Percentiles rank a stretch among this genome's conserved stretches.
phyloP scores from a whole-genome alignment of 2,113 vertebrate species.

The Nannospalax galili region DNA sequence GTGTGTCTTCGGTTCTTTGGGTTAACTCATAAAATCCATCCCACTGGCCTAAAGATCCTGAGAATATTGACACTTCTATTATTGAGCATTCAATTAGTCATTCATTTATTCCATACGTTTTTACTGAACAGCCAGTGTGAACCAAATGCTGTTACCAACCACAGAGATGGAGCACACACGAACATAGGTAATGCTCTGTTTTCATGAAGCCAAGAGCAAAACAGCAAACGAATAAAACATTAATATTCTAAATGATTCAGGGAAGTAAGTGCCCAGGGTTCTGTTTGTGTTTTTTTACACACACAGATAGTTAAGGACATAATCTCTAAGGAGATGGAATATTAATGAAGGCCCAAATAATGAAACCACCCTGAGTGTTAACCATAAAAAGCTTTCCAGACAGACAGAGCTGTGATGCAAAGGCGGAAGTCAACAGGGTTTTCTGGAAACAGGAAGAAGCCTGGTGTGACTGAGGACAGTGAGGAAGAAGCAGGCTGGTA shows the following conservation, averaged over 20 bases:
- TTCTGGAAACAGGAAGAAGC: neutral
- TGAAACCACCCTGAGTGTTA: neutral
- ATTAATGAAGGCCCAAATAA: neutral
- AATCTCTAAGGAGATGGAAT: neutral
- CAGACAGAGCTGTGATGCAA: neutral
- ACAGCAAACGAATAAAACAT: too few species aligned
- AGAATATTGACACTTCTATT: neutral
- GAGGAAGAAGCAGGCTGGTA: neutral
- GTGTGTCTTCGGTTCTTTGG: neutral
- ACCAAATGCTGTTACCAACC: neutral
- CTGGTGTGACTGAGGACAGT: neutral
- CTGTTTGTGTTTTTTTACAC: too few species aligned
- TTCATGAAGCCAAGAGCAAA: too few species aligned
- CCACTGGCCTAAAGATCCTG: neutral
- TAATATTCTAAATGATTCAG: too few species aligned
- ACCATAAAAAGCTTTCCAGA: neutral
- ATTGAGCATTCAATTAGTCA: neutral
- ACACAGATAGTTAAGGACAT: neutral
- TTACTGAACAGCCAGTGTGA: neutral
- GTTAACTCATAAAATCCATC: neutral
- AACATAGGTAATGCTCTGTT: too few species aligned
- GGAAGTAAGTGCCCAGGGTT: too few species aligned
- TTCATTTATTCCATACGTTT: neutral
- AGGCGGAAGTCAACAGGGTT: neutral
- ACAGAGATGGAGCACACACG: neutral